These are phyloP conservation scores for Meriones psammophilus DNA, from an alignment of 2,797 vertebrate species.

Conservation along the genomic window DNA sequence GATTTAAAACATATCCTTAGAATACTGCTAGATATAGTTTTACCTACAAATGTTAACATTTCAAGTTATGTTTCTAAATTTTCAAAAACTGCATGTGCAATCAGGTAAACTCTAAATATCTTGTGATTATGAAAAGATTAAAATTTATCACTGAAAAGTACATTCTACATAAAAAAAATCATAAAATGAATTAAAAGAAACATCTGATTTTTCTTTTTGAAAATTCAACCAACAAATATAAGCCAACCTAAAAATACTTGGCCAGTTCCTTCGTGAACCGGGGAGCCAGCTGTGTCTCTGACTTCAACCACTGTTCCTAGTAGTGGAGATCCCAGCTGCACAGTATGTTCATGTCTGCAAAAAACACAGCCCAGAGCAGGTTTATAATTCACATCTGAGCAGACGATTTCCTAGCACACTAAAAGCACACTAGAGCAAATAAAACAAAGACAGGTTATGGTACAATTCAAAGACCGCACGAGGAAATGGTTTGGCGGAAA, in stretches of 20 bases:
- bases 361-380: conserved; percentile 71
- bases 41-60: conserved; percentile 47
- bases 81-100: conserved; percentile 45
- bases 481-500: conserved; percentile 13
- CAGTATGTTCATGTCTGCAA: conserved; percentile 84
- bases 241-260: conserved; percentile 95
- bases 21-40: conserved; percentile 53
- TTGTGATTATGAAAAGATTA: conserved; percentile 33
- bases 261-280: conserved; percentile 93
- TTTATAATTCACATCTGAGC: conserved; percentile 50
- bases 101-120: conserved; percentile 24
- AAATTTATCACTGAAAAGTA: conserved; percentile 63
- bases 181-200: conserved; percentile 23
- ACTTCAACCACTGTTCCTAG: conserved; percentile 94
- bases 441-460: conserved; percentile 20
- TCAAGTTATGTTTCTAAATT: conserved; percentile 42
- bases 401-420: conserved; percentile 43
- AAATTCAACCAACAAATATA: conserved; percentile 74
- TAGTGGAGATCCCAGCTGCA: conserved; percentile 93
- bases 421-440: conserved; percentile 59
- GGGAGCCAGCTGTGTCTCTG: conserved; percentile 89
- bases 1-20: conserved; percentile 3
- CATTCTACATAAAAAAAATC: conserved; percentile 12
- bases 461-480: conserved; percentile 50
- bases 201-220: conserved; percentile 12